These are phyloP conservation scores for Cygnus buccinator DNA, from an alignment of 2,113 vertebrate genomes.

Conservation along the genomic window DNA sequence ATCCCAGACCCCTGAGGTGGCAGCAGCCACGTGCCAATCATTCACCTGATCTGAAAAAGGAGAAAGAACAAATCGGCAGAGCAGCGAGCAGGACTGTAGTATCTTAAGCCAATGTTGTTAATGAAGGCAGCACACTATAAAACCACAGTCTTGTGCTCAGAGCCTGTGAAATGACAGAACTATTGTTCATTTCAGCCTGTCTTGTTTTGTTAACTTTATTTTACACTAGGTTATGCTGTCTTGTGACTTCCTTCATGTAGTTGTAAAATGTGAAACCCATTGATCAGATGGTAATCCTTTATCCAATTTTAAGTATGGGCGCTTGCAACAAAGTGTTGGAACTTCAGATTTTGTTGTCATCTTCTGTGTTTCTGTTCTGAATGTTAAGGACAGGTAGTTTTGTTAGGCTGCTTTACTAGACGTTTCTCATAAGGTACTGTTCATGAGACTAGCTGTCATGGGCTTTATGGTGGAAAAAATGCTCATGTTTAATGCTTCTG, in stretches of 20 bases:
- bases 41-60: background rate
- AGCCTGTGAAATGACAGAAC: background rate
- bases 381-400: background rate
- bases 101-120: background rate
- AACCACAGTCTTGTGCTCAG: fast-evolving
- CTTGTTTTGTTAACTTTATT: background rate
- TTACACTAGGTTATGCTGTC: background rate
- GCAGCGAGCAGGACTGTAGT: fast-evolving
- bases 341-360: background rate
- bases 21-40: too few relatives aligned
- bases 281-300: background rate
- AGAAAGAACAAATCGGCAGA: background rate
- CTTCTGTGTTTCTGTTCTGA: background rate
- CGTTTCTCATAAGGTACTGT: background rate
- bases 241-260: background rate
- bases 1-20: too few relatives aligned
- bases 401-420: background rate
- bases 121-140: background rate
- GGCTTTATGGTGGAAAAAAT: background rate
- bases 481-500: background rate
- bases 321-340: background rate
- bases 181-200: background rate
- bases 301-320: background rate
- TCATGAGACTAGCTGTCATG: background rate
- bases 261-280: background rate